Percentiles rank a stretch among this genome's conserved stretches.
phyloP scores from a whole-genome alignment of 2,797 vertebrate genomes.

The Hypotaenidia okinawae region DNA sequence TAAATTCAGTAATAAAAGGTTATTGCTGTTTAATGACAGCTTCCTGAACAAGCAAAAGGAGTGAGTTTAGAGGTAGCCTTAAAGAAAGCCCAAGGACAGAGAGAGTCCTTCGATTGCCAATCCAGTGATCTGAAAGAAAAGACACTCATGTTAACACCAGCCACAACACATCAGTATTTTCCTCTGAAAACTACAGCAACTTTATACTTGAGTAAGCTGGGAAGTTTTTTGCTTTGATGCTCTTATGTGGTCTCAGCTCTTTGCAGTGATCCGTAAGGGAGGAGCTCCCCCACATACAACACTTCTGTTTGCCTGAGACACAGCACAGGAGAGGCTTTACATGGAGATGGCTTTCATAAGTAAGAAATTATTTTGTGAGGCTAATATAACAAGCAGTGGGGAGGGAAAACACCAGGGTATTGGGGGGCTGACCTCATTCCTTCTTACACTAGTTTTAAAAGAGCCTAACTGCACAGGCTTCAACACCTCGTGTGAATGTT shows the following conservation, averaged over 20 bases:
- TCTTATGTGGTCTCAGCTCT: neutral
- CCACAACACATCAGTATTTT: neutral
- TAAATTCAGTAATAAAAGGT: conserved; percentile 31
- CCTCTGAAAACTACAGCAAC: neutral
- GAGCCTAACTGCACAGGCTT: neutral
- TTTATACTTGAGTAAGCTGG: neutral
- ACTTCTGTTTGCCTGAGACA: neutral
- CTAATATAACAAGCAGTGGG: neutral
- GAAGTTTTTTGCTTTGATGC: neutral
- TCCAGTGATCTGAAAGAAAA: neutral
- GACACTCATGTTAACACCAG: accelerated
- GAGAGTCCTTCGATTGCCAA: neutral
- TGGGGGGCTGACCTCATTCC: neutral
- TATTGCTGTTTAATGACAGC: neutral
- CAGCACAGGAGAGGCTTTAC: neutral
- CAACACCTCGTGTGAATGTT: neutral
- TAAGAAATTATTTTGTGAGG: neutral
- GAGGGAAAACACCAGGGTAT: neutral
- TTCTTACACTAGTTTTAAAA: neutral
- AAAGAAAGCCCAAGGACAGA: neutral
- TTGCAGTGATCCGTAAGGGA: neutral
- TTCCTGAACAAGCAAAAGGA: neutral
- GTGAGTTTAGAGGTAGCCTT: neutral
- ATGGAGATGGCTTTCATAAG: neutral
- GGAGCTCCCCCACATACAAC: neutral